A percentile compares a stretch with the other conserved stretches of the same genome.
Conservation (phyloP, 2,888 invertebrate genomes). For the Hyalella azteca region DNA sequence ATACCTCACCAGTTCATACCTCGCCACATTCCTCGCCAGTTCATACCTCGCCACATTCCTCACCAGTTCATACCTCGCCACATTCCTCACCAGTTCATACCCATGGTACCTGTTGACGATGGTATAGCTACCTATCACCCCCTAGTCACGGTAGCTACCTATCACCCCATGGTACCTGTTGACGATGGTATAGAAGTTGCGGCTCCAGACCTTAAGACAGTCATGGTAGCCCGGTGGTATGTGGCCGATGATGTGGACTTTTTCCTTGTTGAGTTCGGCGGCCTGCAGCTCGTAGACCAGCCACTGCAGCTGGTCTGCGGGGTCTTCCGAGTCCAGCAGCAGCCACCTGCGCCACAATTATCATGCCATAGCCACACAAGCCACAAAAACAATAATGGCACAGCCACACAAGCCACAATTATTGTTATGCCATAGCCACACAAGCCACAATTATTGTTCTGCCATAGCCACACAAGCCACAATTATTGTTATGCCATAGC, state of each 20-base stretch:
- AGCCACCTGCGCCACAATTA: slow-evolving; percentile 69
- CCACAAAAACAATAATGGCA: background rate
- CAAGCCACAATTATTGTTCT: background rate
- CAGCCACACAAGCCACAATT: background rate
- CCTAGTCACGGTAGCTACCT: slow-evolving; percentile 46
- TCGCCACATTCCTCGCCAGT: too few relatives aligned
- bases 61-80: too few relatives aligned
- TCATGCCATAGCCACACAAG: background rate
- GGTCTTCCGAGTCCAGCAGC: slow-evolving; percentile 91
- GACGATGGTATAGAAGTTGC: slow-evolving; percentile 88
- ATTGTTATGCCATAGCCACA: background rate
- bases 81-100: too few relatives aligned
- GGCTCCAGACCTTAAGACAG: slow-evolving; percentile 93
- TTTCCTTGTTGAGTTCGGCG: slow-evolving; percentile 90
- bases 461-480: background rate
- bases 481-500: background rate
- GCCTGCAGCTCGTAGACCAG: slow-evolving; percentile 90
- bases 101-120: too few relatives aligned
- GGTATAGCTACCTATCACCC: too few relatives aligned
- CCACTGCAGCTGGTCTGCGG: slow-evolving; percentile 94
- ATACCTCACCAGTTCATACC: too few relatives aligned
- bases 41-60: too few relatives aligned
- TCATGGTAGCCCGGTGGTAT: slow-evolving; percentile 94
- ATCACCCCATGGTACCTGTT: slow-evolving; percentile 68
- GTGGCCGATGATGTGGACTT: slow-evolving; percentile 96